Base-by-base conservation (phyloP, 53 echinoderm and acorn worm species). In the Echinarachnius parma region DNA sequence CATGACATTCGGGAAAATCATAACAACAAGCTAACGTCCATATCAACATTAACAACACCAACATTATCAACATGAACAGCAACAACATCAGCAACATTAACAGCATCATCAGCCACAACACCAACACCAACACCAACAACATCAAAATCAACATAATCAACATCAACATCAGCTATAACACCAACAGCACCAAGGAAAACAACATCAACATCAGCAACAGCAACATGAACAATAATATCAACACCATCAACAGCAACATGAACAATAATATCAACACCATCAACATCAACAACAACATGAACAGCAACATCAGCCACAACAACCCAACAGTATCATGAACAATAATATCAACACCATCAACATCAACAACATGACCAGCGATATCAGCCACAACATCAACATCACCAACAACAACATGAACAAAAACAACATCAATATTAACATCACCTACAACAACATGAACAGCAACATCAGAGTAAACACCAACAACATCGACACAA, bases 341-440 rank as follows among this genome's bases (percentile, higher is more conserved):
- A 66, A 30, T 29, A 48, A 30, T 18, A 66, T 66, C 29, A 29
- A 4, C 46, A 66, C 48, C 46, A 66, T 48, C 46, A 48, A 47
- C n/a, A 48, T 30, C 46, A 66, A 5, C n/a, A 66, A 47, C 29
- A 66, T 48, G 28, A 48, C 21, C 29, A 48, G 15, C 18, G 2
- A 47, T 26, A 3, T 48, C 20, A 18, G 0, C 0, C 46, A 16
- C 46, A 22, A 42, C 26, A 63, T 36, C 42, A 46, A 28, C 26
- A 64, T 46, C 45, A 45, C 46, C 45, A 1, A 45, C 28, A 28
- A 27, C 28, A 46, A 0, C 45, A 46, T 46, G 25, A 46, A 1
- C 45, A 19, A 48, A 20, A 45, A 31, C 31, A 50, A 31, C 31
- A 32, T 33, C 48, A 67, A 31, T 31, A 33, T 32, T 36, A 32